Conservation (phyloP, 2,113 vertebrate species). For the Actinemys pallida region DNA sequence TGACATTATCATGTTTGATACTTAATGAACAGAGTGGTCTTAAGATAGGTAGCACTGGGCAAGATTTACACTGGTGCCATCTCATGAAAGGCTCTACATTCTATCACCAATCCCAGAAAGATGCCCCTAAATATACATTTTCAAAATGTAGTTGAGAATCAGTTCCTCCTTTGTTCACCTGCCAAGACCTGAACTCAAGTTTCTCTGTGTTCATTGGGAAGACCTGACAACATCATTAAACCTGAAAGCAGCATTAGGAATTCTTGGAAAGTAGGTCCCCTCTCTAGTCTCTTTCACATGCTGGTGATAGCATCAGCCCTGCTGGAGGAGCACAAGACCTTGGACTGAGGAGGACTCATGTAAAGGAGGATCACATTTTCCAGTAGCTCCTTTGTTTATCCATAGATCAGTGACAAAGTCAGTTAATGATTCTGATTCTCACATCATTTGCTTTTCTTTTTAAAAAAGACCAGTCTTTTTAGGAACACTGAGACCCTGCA, state of each 20-base stretch:
- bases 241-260: not conserved
- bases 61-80: slow-evolving; percentile 42
- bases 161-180: not conserved
- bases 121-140: slow-evolving; percentile 20
- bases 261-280: not conserved
- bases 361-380: not conserved
- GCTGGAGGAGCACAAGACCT: slow-evolving; percentile 31
- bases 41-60: slow-evolving; percentile 34
- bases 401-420: not conserved
- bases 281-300: not conserved
- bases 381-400: not conserved
- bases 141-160: not conserved
- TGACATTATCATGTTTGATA: slow-evolving; percentile 43
- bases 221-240: not conserved
- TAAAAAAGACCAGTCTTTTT: slow-evolving; percentile 17
- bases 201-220: not conserved
- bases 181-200: not conserved
- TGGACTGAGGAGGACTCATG: not conserved
- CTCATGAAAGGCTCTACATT: slow-evolving; percentile 50
- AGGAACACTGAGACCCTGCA: not conserved
- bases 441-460: not conserved
- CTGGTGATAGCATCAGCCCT: slow-evolving; percentile 5
- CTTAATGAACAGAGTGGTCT: slow-evolving; percentile 47
- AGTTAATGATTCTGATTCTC: not conserved
- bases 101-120: slow-evolving; percentile 35